A percentile compares a stretch with the other conserved stretches of the same genome.
These are phyloP conservation scores for Sarcophaga peregrina DNA, from an alignment of 1,140 invertebrate species.

Conservation along the genomic window DNA sequence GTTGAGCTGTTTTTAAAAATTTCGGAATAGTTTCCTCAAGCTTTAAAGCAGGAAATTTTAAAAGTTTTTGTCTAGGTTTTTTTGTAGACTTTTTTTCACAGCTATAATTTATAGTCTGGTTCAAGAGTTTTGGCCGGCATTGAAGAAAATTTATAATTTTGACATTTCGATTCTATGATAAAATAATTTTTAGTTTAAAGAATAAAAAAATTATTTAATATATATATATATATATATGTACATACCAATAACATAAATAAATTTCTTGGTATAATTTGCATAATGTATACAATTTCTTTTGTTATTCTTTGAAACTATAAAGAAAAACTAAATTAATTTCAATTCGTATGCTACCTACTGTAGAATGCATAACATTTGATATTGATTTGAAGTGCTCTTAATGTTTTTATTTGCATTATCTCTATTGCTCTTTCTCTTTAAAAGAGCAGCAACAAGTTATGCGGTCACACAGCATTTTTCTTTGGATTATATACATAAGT, in stretches of 20 bases:
- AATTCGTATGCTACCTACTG: neutral
- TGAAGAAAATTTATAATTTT: neutral
- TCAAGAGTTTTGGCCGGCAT: neutral
- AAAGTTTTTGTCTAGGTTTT: slow-evolving; percentile 65
- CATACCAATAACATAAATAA: neutral
- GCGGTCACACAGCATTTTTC: neutral
- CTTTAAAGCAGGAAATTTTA: slow-evolving; percentile 71
- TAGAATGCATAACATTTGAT: neutral
- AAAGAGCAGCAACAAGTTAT: neutral
- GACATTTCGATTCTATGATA: neutral
- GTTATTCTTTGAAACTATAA: too few relatives aligned
- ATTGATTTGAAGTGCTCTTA: neutral
- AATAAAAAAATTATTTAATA: neutral
- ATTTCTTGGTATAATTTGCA: slow-evolving; percentile 4
- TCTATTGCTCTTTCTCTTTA: neutral
- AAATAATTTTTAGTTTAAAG: neutral
- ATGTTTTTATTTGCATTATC: neutral
- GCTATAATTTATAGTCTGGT: neutral
- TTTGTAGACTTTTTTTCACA: neutral
- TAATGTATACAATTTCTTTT: neutral
- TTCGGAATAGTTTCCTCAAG: slow-evolving; percentile 71
- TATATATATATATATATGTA: neutral
- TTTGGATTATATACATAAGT: neutral
- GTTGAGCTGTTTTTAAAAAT: slow-evolving; percentile 75
- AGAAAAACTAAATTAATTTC: too few relatives aligned